Evolutionary conservation across 1,140 invertebrate genomes (phyloP), one percentile per base, ranked within the genome.

Genomic region (Aphis gossypii): DNA sequence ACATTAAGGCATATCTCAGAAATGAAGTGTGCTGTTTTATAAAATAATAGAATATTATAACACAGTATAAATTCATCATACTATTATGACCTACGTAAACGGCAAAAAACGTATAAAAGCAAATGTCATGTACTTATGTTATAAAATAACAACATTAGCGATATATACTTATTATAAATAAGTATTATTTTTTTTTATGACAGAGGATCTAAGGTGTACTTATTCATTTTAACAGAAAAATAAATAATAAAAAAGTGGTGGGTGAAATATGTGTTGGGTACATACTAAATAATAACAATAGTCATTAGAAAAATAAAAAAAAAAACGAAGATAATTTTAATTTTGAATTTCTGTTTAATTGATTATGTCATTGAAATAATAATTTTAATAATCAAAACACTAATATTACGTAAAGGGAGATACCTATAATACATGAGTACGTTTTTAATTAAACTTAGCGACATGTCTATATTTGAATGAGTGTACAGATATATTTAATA

Each of bases 31-130:
- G 7, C 60, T 21, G 11, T 76, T 18, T n/a, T 18, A 76, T n/a
- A n/a, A n/a, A 76, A n/a, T n/a, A 76, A 76, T n/a, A 76, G 60
- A 76, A 76, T n/a, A 76, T 76, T n/a, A n/a, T 76, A n/a, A n/a
- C n/a, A 76, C 5, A n/a, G 14, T 76, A 76, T 35, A n/a, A 76
- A n/a, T n/a, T 35, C 60, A 76, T 14, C 60, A 76, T 76, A 35
- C n/a, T 76, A 76, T 76, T 68, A n/a, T n/a, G 30, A 68, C 14
- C 4, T 14, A 18, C 14, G 4, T 18, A n/a, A n/a, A 35, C n/a
- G n/a, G 6, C 60, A n/a, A 18, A n/a, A 76, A 76, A 76, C 14
- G 30, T 76, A n/a, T 76, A 76, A 76, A 76, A 76, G 30, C 14
- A 76, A n/a, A 76, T 4, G 60, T 18, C 30, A 76, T 60, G 25